These are phyloP conservation scores for Valencia hispanica DNA, from an alignment of 2,797 vertebrate genomes.

Conservation along the genomic window DNA sequence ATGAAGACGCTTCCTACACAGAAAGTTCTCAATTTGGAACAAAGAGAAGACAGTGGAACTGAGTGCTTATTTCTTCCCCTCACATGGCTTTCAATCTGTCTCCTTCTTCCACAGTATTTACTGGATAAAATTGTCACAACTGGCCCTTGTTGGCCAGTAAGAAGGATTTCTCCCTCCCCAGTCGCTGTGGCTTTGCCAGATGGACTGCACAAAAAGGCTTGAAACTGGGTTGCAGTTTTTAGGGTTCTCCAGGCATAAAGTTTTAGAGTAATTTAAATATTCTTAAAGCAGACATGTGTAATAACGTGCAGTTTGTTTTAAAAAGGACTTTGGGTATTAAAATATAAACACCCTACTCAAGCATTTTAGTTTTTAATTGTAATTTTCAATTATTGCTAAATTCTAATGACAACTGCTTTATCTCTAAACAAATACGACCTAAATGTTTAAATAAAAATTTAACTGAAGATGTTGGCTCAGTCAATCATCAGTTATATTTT, in stretches of 20 bases:
- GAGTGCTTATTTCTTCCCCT: constrained; percentile 51
- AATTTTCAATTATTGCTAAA: background rate
- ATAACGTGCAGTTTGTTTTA: background rate
- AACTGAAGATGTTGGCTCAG: background rate
- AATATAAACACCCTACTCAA: background rate
- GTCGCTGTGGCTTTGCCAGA: constrained; percentile 60
- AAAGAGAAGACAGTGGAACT: constrained; percentile 54
- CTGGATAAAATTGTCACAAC: constrained; percentile 63
- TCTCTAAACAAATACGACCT: background rate
- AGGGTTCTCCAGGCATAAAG: constrained; percentile 29
- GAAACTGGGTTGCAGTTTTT: constrained; percentile 58
- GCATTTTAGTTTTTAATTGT: background rate
- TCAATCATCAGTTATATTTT: background rate
- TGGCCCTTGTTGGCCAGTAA: constrained; percentile 70
- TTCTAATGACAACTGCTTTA: background rate
- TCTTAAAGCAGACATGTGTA: background rate
- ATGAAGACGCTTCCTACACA: constrained; percentile 26
- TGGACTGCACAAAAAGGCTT: constrained; percentile 45
- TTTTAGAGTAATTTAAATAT: constrained; percentile 9
- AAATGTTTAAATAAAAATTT: background rate
- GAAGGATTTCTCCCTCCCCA: constrained; percentile 73
- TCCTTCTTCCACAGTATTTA: constrained; percentile 69
- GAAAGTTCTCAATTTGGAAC: constrained; percentile 54
- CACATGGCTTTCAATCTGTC: constrained; percentile 36
- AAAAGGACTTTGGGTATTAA: background rate